These are phyloP conservation scores for Macquaria australasica DNA, from an alignment of 2,113 vertebrate genomes.

Conservation along the genomic window DNA sequence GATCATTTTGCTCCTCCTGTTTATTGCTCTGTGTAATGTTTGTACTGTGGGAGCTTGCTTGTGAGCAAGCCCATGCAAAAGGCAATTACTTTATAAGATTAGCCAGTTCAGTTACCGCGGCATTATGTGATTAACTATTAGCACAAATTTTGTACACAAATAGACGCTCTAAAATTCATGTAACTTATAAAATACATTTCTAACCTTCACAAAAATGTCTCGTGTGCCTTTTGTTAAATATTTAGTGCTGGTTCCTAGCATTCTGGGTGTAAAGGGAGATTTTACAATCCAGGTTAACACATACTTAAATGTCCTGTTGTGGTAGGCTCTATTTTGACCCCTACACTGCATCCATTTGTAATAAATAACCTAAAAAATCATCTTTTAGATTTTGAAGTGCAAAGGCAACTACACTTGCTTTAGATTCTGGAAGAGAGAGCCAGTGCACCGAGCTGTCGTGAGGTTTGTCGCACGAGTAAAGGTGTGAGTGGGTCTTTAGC, in stretches of 20 bases:
- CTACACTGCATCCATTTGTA: background rate
- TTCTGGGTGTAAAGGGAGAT: background rate
- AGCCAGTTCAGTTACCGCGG: constrained; percentile 44
- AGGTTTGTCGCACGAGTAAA: background rate
- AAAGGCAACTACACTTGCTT: background rate
- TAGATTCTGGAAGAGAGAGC: background rate
- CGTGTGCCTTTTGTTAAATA: constrained; percentile 8
- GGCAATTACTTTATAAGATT: constrained; percentile 41
- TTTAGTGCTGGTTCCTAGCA: background rate
- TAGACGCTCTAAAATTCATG: background rate
- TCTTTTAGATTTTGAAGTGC: too few species aligned
- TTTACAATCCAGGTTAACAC: background rate
- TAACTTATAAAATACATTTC: constrained; percentile 71
- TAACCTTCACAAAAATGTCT: constrained; percentile 31
- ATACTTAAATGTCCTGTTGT: background rate
- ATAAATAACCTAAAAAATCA: background rate
- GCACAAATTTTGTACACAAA: constrained; percentile 41
- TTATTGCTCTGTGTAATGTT: constrained; percentile 44
- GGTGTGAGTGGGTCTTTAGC: background rate
- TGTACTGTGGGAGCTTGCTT: constrained; percentile 34
- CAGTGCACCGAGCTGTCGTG: background rate
- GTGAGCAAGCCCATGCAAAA: background rate
- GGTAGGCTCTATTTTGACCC: background rate
- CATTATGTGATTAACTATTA: constrained; percentile 48
- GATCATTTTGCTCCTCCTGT: constrained; percentile 22